Evolutionary conservation across 1,140 invertebrate genomes (phyloP), one percentile per base, ranked within the genome.

Genomic region (Eulimnadia texana): DNA sequence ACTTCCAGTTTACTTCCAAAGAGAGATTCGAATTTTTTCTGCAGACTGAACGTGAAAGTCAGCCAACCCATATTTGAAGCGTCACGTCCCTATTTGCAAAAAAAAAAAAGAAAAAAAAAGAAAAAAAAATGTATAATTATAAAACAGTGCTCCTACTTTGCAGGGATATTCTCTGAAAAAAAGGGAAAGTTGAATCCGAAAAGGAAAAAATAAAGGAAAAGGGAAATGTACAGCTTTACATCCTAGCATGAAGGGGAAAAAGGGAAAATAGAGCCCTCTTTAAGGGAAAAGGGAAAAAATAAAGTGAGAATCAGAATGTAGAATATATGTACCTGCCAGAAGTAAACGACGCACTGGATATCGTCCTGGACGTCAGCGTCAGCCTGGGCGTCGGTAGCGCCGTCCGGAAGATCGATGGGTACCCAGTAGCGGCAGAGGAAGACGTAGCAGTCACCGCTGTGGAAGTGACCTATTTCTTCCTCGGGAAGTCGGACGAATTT

Each of bases 1-100:
- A 99, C 94, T 77, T 99, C 94, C 61, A 99, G 76, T 68, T 97
- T 92, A 68, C 93, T 88, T 33, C 91, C 88, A 72, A 96, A 98
- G 62, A 97, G 78, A 20, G 85, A 81, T 74, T 98, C 95, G 76
- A 99, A 99, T 75, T 96, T 98, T 70, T 97, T 93, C 75, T 98
- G 92, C 59, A 98, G 79, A 66, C 88, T 90, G 75, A 99, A 99
- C 0, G 95, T 99, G 74, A 99, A 99, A 9, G 93, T 98, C 0
- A 99, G 79, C 95, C 95, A 99, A 22, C 95, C 96, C 93, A 98
- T 98, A 74, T 99, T 99, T 51, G 88, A 86, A 2, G 96, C 94
- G 70, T 96, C 86, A 64, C 96, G 76, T 0, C 94, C 93, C 33
- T 42, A 42, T 9, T 9, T 42, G 6, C 33, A 42, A 42, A 42